Conservation (phyloP, 1,140 invertebrate species). For the Leptinotarsa texana region DNA sequence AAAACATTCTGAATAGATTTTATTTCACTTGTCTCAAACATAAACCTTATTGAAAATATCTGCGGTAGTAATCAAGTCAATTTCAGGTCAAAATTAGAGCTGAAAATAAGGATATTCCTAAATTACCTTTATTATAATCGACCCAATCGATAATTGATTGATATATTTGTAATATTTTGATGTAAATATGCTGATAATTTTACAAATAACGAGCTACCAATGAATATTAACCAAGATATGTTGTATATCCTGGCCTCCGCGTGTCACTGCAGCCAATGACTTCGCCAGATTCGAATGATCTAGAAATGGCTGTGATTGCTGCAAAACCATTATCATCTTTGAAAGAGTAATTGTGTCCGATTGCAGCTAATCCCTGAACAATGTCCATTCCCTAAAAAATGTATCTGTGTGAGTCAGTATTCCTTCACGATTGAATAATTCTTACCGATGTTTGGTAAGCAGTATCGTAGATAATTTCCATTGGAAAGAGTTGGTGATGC, state of each 20-base stretch:
- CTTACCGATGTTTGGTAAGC: constrained; percentile 61
- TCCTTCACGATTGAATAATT: neutral
- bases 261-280: neutral
- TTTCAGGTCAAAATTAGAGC: too few species aligned
- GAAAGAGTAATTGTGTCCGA: constrained; percentile 58
- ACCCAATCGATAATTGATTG: too few species aligned
- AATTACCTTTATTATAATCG: too few species aligned
- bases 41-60: too few species aligned
- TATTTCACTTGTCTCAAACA: too few species aligned
- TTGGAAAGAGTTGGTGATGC: constrained; percentile 70
- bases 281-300: neutral
- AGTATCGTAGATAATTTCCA: constrained; percentile 65
- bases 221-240: neutral
- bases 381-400: constrained; percentile 46
- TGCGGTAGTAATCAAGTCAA: too few species aligned
- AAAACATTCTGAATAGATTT: too few species aligned
- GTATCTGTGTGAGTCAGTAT: too few species aligned
- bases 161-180: too few species aligned
- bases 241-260: neutral
- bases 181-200: too few species aligned
- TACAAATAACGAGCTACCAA: neutral
- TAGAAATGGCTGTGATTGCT: constrained; percentile 58
- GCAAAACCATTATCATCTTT: constrained; percentile 59
- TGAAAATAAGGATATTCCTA: too few species aligned
- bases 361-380: constrained; percentile 54